Evolutionary conservation across 1,140 invertebrate species (phyloP), one percentile per base, ranked within the genome.

Genomic region (Dufourea novaeangliae): DNA sequence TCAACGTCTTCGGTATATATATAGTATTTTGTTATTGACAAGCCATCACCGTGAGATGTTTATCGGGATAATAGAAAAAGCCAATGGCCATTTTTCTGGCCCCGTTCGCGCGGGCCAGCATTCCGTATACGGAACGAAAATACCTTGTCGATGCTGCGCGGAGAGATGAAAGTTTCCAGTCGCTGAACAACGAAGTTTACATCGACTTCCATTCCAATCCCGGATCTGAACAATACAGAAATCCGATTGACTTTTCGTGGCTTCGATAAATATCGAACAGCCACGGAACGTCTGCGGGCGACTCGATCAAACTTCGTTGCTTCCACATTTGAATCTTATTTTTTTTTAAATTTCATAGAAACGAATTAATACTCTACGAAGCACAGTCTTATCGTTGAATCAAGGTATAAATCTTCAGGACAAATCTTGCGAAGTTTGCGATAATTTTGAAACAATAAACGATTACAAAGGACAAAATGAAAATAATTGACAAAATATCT

Each of bases 11-110:
- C 29, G 27, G 44, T 44, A 34, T n/a, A n/a, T n/a, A n/a, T n/a
- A n/a, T 54, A 66, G 27, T n/a, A 17, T 37, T 69, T 44, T 44
- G 64, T 41, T 70, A 85, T 85, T 71, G 78, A 81, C 73, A 75
- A 82, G 64, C 67, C 52, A 66, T 72, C 44, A 25, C 46, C 56
- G 32, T 34, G 67, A 82, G 72, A 85, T 85, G 76, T 82, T 82
- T 82, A 79, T 82, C 79, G 71, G 59, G 37, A 79, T 79, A 82
- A 82, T 82, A 82, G 79, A 85, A 82, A n/a, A 85, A 79, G 22
- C 66, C 72, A 66, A 69, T 79, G 68, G 68, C 67, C 74, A 84
- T 81, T 85, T 85, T 84, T 84, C 67, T 75, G 66, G 52, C 39
- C 8, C 57, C 74, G 52, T 29, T 83, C 68, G 25, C n/a, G n/a